phyloP scores from a whole-genome alignment of 2,797 vertebrate species.

The Peromyscus aztecus region DNA sequence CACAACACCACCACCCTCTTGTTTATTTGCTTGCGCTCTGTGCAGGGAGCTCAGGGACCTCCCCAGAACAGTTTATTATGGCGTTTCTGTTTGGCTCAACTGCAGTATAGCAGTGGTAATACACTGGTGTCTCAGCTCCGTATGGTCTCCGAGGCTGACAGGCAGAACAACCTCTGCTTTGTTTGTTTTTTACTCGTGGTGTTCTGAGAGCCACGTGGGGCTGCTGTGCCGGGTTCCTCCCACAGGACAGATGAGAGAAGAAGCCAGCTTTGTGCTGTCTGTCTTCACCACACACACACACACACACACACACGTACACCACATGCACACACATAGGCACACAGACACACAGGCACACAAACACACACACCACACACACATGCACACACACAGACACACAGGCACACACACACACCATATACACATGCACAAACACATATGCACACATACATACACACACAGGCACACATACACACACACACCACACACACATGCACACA shows the following conservation, averaged over 20 bases:
- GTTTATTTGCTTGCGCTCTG: constrained; percentile 52
- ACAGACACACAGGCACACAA: rapidly evolving
- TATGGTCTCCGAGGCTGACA: constrained; percentile 77
- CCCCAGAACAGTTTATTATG: constrained; percentile 66
- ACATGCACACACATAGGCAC: no score
- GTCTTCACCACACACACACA: background rate
- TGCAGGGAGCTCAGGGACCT: constrained; percentile 62
- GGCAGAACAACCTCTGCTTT: constrained; percentile 81
- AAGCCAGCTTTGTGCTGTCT: background rate
- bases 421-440: no score
- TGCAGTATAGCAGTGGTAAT: constrained; percentile 77
- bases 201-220: background rate
- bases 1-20: background rate
- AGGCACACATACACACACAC: no score
- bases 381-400: no score
- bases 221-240: constrained; percentile 38
- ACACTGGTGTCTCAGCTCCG: constrained; percentile 79
- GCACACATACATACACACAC: background rate
- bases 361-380: rapidly evolving
- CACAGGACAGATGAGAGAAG: constrained; percentile 60
- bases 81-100: constrained; percentile 78
- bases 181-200: constrained; percentile 31
- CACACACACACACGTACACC: no score
- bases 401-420: no score
- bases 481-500: rapidly evolving